Conservation (phyloP, 2,113 vertebrate genomes). For the Agelaius phoeniceus region DNA sequence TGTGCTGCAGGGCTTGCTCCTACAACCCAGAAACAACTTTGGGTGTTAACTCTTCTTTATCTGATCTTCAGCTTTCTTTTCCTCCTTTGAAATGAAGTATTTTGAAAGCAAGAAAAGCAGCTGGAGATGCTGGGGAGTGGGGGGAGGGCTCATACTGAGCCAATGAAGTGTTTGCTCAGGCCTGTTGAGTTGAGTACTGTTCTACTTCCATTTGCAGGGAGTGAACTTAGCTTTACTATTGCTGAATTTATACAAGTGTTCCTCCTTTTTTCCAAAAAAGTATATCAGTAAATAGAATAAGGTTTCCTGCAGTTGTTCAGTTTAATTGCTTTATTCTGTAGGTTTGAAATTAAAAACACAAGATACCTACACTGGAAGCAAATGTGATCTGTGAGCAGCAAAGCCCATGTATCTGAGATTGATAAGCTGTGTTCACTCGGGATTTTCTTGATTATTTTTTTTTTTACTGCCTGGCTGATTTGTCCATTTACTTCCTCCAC, state of each 20-base stretch:
- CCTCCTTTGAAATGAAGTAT: neutral
- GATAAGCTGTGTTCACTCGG: neutral
- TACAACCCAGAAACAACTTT: neutral
- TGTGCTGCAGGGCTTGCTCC: neutral
- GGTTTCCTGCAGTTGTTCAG: neutral
- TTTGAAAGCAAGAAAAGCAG: neutral
- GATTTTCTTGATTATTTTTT: neutral
- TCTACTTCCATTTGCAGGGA: neutral
- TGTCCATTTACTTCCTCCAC: neutral
- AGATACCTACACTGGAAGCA: fast-evolving
- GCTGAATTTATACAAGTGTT: neutral
- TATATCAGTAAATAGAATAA: neutral
- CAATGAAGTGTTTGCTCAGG: neutral
- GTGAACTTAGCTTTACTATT: neutral
- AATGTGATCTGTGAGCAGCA: neutral
- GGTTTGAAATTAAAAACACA: neutral
- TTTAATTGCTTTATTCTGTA: neutral
- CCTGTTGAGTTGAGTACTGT: neutral
- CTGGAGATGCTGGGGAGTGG: neutral
- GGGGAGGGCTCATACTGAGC: neutral
- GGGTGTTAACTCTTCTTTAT: neutral
- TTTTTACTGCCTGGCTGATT: neutral
- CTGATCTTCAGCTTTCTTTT: neutral
- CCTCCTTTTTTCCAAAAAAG: neutral
- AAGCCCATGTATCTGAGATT: neutral